These are phyloP conservation scores for Mirza zaza DNA, from an alignment of 2,113 vertebrate genomes.

Conservation along the genomic window DNA sequence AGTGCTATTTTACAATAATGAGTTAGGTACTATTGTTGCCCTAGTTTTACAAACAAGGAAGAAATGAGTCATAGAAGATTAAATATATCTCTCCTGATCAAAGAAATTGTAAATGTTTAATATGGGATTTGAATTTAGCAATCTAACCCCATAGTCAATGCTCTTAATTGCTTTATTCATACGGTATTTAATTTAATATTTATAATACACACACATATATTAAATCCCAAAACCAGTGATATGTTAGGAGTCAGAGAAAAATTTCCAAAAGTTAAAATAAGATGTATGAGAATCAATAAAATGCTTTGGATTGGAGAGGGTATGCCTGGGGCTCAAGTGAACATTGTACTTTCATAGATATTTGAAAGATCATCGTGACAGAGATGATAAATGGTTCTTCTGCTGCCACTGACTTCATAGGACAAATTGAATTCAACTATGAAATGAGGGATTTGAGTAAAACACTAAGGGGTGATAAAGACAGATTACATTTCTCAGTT, in stretches of 20 bases:
- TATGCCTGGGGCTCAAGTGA: background rate
- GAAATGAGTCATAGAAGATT: background rate
- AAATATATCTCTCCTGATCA: background rate
- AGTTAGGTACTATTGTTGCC: background rate
- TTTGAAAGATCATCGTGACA: background rate
- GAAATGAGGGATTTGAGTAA: slow-evolving; percentile 17
- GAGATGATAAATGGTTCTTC: background rate
- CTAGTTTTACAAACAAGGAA: slow-evolving; percentile 24
- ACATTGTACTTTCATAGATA: background rate
- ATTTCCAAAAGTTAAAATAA: background rate
- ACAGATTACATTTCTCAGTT: background rate
- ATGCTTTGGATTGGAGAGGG: background rate
- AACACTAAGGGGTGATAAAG: background rate
- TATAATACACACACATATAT: background rate
- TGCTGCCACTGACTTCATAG: background rate
- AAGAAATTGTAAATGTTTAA: background rate
- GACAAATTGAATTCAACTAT: background rate
- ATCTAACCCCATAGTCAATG: background rate
- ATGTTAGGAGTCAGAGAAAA: background rate
- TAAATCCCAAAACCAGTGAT: background rate
- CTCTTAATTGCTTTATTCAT: background rate
- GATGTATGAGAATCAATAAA: background rate
- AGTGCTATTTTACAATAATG: background rate
- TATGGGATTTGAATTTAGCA: background rate
- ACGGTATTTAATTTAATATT: background rate